Evolutionary conservation across 2,888 invertebrate genomes (phyloP), one percentile per base, ranked within the genome.

Genomic region (Ochropleura leucogaster): DNA sequence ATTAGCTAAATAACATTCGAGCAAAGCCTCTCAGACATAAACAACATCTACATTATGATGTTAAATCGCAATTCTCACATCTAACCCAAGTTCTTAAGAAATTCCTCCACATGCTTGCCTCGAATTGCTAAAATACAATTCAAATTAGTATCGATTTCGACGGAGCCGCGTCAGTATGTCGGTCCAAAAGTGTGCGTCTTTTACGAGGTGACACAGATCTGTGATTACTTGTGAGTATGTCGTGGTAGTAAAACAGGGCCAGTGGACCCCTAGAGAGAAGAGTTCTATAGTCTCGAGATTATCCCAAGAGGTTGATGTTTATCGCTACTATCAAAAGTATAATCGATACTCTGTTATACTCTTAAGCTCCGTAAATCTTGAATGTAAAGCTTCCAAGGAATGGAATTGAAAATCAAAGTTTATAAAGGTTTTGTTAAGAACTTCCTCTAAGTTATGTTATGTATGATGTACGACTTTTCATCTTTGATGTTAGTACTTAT

Each of bases 41-140:
- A 62, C 20, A 46, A 42, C 16, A 12, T 44, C n/a, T 53, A 53
- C 60, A n/a, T 74, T 40, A 71, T 42, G 44, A n/a, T 65, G 71
- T 74, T 75, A 80, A 69, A 66, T 57, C 42, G 14, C 55, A 76
- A 68, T 65, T 81, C 53, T 70, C 51, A 49, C 47, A 62, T 53
- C 40, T 66, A 59, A 69, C n/a, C 55, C 49, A 46, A 44, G 69
- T 53, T 63, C 49, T 72, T 55, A 46, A 74, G 69, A 72, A 51
- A 77, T 74, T 66, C 76, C 72, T 70, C 73, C 73, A 79, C 74
- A 66, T 62, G 68, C 68, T 65, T 66, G 68, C 59, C 78, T 62
- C 42, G 55, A 78, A 77, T 80, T 82, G 47, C 82, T 51, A 82
- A 80, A 80, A 68, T 71, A 70, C 64, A 68, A 80, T 80, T 80